phyloP scores from a whole-genome alignment of 2,888 invertebrate genomes.

The Acrobasis repandana region DNA sequence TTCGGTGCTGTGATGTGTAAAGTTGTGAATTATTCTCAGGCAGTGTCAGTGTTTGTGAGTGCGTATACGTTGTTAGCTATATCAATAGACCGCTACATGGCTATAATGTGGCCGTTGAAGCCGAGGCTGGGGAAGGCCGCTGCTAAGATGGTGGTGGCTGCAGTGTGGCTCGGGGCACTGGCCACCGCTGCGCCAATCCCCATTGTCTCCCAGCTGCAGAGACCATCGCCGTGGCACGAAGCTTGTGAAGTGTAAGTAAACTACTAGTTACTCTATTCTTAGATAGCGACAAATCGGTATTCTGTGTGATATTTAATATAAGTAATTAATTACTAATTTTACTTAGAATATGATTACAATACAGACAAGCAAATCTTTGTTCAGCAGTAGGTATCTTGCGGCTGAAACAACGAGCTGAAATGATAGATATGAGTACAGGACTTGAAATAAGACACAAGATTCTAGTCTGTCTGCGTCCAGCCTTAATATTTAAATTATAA shows the following conservation, averaged over 20 bases:
- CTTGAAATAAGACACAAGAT: too few species aligned
- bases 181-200: slow-evolving; percentile 92
- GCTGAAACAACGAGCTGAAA: too few species aligned
- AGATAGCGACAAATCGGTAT: too few species aligned
- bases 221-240: slow-evolving; percentile 84
- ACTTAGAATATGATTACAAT: too few species aligned
- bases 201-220: slow-evolving; percentile 86
- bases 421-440: too few species aligned
- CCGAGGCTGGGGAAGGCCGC: slow-evolving; percentile 89
- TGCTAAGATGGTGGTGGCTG: slow-evolving; percentile 86
- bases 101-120: slow-evolving; percentile 93
- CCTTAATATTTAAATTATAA: background rate
- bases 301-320: too few species aligned
- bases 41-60: slow-evolving; percentile 91
- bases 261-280: background rate
- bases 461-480: too few species aligned
- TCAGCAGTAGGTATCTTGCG: too few species aligned
- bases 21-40: slow-evolving; percentile 91
- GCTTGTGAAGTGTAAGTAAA: slow-evolving; percentile 85
- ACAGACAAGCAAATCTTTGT: too few species aligned
- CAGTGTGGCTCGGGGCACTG: slow-evolving; percentile 90
- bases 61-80: slow-evolving; percentile 96
- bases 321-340: too few species aligned
- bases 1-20: slow-evolving; percentile 92
- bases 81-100: slow-evolving; percentile 94